phyloP scores from a whole-genome alignment of 1,140 invertebrate species.

The Mercenaria mercenaria region DNA sequence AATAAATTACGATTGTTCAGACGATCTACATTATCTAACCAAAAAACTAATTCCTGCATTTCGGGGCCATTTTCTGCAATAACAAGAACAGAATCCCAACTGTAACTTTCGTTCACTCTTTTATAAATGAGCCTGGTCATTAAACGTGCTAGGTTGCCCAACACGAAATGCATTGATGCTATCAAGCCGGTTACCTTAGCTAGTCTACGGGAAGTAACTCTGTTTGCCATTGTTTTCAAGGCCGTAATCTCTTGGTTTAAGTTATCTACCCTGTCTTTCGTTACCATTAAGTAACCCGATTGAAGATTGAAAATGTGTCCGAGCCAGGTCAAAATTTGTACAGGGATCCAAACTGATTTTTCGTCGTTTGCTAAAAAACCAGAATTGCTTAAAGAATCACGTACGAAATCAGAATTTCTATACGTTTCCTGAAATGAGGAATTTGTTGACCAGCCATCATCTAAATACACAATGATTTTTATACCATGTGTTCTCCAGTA shows the following conservation, averaged over 20 bases:
- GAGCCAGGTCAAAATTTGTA: not conserved
- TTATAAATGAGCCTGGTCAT: constrained; percentile 1
- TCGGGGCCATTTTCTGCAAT: not conserved
- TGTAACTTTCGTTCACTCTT: not conserved
- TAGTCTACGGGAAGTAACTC: not conserved
- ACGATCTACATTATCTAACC: not conserved
- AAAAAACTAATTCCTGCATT: not conserved
- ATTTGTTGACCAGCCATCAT: constrained; percentile 1
- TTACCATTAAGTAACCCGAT: not conserved
- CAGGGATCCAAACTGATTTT: too few species aligned
- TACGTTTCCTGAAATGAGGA: not conserved
- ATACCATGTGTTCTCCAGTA: not conserved
- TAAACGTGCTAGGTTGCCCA: not conserved
- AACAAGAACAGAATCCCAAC: not conserved
- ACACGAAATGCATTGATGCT: not conserved
- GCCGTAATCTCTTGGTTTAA: not conserved
- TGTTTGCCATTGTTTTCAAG: not conserved
- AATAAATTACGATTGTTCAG: not conserved
- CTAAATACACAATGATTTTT: constrained; percentile 12
- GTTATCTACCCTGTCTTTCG: not conserved
- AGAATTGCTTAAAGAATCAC: not conserved
- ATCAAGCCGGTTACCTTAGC: not conserved
- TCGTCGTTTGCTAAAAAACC: not conserved
- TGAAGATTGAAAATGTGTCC: not conserved
- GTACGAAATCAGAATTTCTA: not conserved